Evolutionary conservation across 2,888 invertebrate species (phyloP).

Genomic region (Quadroppia sp.): DNA sequence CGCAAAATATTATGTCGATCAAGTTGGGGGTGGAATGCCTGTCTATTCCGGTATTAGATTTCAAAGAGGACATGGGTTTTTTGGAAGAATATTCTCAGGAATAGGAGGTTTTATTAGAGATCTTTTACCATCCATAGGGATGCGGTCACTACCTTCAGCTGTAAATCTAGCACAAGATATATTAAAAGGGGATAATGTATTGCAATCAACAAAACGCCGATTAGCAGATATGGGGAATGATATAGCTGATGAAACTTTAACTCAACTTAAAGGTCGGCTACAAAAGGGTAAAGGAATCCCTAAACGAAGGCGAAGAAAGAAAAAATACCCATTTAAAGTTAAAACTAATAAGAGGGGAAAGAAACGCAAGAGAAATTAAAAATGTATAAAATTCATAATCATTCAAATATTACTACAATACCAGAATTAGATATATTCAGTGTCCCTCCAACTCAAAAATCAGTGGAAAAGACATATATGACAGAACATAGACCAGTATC

Average conservation of each 20-base stretch:
- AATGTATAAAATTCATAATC: conserved; percentile 7
- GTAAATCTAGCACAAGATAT: neutral
- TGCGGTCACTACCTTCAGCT: neutral
- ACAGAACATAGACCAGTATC: conserved; percentile 34
- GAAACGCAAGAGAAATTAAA: neutral
- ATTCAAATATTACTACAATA: conserved; percentile 4
- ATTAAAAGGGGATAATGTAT: neutral
- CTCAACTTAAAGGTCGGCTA: neutral
- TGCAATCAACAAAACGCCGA: neutral
- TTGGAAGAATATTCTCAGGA: conserved; percentile 1
- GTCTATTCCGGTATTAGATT: neutral
- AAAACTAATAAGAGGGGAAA: neutral
- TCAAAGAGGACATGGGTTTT: conserved; percentile 22
- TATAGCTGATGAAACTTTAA: neutral
- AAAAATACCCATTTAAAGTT: neutral
- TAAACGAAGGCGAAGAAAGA: neutral
- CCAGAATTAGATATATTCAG: conserved; percentile 35
- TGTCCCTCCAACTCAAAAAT: conserved; percentile 22
- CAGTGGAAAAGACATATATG: neutral
- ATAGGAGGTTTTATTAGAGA: neutral
- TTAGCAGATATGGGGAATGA: neutral
- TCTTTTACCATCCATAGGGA: neutral
- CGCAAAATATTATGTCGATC: conserved; percentile 19
- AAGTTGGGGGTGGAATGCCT: neutral
- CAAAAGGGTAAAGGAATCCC: neutral